Evolutionary conservation across 2,888 invertebrate genomes (phyloP), one percentile per base, ranked within the genome.

Genomic region (Rhamphomyia laevipes): DNA sequence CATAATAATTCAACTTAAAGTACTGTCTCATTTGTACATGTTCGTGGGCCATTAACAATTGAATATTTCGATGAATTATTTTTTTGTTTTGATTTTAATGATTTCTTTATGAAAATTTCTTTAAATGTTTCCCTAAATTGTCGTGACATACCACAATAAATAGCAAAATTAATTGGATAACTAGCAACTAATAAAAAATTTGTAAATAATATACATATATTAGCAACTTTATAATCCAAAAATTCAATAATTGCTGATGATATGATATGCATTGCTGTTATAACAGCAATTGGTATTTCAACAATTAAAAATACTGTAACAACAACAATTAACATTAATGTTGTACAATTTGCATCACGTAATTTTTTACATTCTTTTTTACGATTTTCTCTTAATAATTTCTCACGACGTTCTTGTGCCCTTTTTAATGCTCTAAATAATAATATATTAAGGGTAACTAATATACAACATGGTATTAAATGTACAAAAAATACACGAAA

Each of bases 121-220:
- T 88, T 89, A 67, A 95, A 95, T 0, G 94, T 94, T 66, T 93
- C 91, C 46, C 95, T 76, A 68, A 95, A 95, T 66, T 90, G 91
- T 31, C 90, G 75, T 31, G 90, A 91, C 95, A 95, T 96, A 18
- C 92, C 92, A 66, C 93, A 94, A 64, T 95, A 95, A 56, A 94
- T 92, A 52, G 91, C 93, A 63, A 95, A 94, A 68, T 94, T 93
- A 50, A 93, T 84, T 12, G 92, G 92, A 70, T 93, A 93, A 43
- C 89, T 89, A 37, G 91, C 78, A 51, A 92, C 84, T 52, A 95
- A 87, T 66, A 90, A 85, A 72, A 94, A 91, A 73, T 94, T 94
- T 12, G 89, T 89, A 63, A 90, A 81, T 53, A 86, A 67, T 50
- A 89, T 84, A 53, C 87, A 74, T 18, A 84, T 77, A 63, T 86